Conservation (phyloP, 1,140 invertebrate genomes). For the Drosophila grimshawi region DNA sequence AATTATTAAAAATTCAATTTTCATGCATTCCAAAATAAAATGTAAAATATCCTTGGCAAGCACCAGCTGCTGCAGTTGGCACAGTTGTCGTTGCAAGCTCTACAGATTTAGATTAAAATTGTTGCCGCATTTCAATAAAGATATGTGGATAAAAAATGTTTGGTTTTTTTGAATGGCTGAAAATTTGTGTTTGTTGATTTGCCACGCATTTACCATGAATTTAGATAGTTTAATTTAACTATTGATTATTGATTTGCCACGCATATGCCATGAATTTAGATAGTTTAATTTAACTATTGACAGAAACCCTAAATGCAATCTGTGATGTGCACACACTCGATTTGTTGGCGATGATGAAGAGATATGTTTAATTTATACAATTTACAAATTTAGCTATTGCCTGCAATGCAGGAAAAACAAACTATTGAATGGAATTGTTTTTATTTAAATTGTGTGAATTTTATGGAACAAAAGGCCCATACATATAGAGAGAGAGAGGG, state of each 20-base stretch:
- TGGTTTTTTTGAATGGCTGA: slow-evolving; percentile 10
- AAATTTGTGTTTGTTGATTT: slow-evolving; percentile 57
- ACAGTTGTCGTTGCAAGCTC: slow-evolving; percentile 1
- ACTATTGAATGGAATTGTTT: slow-evolving; percentile 61
- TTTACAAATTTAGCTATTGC: slow-evolving; percentile 36
- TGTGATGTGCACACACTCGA: slow-evolving; percentile 56
- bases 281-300: slow-evolving; percentile 59
- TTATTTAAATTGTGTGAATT: slow-evolving; percentile 54
- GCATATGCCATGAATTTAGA: slow-evolving; percentile 63
- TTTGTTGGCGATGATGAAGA: slow-evolving; percentile 45
- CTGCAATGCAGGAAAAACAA: neutral
- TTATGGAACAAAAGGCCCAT: neutral
- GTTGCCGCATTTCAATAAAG: neutral
- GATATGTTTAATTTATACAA: slow-evolving; percentile 63
- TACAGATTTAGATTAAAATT: slow-evolving; percentile 1
- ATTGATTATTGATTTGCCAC: slow-evolving; percentile 70
- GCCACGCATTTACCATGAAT: slow-evolving; percentile 57
- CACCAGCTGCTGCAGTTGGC: slow-evolving; percentile 17
- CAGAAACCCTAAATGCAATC: slow-evolving; percentile 46
- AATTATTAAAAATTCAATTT: slow-evolving; percentile 30
- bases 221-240: slow-evolving; percentile 57
- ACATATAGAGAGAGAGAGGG: slow-evolving; percentile 8
- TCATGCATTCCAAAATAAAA: slow-evolving; percentile 22
- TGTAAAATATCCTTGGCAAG: slow-evolving; percentile 4
- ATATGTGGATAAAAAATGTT: slow-evolving; percentile 22